Evolutionary conservation across 1,140 invertebrate species (phyloP).

Genomic region (Heterodera schachtii): DNA sequence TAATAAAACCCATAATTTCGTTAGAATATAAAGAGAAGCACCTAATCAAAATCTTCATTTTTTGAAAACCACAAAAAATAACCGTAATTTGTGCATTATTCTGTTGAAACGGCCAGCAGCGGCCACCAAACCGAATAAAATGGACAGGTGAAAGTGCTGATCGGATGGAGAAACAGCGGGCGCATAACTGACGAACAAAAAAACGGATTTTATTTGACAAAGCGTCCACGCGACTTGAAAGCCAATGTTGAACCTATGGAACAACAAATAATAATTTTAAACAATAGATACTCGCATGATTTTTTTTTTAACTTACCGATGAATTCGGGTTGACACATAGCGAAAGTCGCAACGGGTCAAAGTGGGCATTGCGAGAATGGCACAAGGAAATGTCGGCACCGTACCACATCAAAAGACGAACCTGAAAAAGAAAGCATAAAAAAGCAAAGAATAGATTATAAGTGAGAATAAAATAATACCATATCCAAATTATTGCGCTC

Average conservation of each 20-base stretch:
- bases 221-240: conserved; percentile 29
- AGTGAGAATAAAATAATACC: conserved; percentile 17
- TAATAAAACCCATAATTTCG: too few species aligned
- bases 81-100: not conserved
- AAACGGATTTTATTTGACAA: conserved; percentile 5
- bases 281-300: not conserved
- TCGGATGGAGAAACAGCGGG: conserved; percentile 1
- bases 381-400: conserved; percentile 40
- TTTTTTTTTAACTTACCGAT: not conserved
- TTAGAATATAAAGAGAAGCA: too few species aligned
- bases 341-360: conserved; percentile 24
- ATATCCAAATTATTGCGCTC: conserved; percentile 42
- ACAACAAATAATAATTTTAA: not conserved
- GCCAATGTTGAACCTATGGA: conserved; percentile 26
- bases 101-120: not conserved
- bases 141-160: conserved; percentile 30
- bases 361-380: conserved; percentile 10
- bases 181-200: conserved; percentile 23
- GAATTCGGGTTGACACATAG: conserved; percentile 25
- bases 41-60: too few species aligned
- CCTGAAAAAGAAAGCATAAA: conserved; percentile 18
- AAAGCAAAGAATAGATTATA: too few species aligned
- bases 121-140: conserved; percentile 27
- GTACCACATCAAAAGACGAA: conserved; percentile 43
- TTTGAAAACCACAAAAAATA: not conserved